Evolutionary conservation across 2,113 vertebrate genomes (phyloP).

Genomic region (Odontesthes bonariensis): DNA sequence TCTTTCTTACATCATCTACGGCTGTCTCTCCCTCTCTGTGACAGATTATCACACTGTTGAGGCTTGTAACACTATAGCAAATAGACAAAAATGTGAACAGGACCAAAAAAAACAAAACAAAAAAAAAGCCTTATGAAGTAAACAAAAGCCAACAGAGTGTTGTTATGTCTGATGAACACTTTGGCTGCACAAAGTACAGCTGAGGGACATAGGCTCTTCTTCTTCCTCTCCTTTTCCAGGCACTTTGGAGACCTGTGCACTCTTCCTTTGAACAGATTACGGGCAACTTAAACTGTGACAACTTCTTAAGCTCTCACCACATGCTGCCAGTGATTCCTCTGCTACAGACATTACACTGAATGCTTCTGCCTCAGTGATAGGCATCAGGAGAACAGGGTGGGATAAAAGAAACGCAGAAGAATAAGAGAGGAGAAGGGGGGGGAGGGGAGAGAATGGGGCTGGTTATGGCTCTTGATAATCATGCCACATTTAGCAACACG

Average conservation of each 20-base stretch:
- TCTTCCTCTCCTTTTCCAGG: constrained; percentile 63
- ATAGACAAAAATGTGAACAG: constrained; percentile 17
- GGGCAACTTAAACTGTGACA: constrained; percentile 91
- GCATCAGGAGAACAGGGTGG: constrained; percentile 81
- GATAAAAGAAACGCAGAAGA: constrained; percentile 81
- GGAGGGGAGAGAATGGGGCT: constrained; percentile 35
- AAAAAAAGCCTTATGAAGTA: constrained; percentile 39
- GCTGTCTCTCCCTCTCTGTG: constrained; percentile 42
- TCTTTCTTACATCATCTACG: constrained; percentile 54
- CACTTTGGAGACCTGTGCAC: constrained; percentile 79
- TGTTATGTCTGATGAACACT: constrained; percentile 65
- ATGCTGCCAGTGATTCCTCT: constrained; percentile 86
- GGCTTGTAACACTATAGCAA: constrained; percentile 44
- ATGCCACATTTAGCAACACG: constrained; percentile 81
- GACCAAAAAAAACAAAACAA: neutral
- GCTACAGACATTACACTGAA: constrained; percentile 87
- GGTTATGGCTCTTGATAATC: constrained; percentile 76
- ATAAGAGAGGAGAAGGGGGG: constrained; percentile 50
- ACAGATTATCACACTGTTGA: constrained; percentile 65
- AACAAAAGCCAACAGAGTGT: constrained; percentile 49
- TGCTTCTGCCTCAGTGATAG: constrained; percentile 83
- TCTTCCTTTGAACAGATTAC: constrained; percentile 89
- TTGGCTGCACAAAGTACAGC: constrained; percentile 61
- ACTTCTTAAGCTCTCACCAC: constrained; percentile 89
- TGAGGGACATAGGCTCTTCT: constrained; percentile 50